phyloP scores from a whole-genome alignment of 64 coral and sea anemone genomes.

The Stylophora pistillata region DNA sequence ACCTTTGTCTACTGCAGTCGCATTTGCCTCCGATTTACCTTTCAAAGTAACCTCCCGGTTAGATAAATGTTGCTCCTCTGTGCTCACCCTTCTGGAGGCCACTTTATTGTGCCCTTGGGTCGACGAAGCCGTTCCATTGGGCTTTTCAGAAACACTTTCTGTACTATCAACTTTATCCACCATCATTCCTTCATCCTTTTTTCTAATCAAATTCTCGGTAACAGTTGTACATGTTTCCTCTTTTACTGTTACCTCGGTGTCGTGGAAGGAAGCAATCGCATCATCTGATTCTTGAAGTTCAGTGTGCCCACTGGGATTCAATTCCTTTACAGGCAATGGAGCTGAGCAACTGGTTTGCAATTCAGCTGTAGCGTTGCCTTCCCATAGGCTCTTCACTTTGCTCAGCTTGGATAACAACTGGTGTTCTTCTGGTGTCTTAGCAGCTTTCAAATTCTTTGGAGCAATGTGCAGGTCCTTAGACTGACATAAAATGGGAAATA shows the following conservation, averaged over 20 bases:
- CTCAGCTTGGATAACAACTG: conserved; percentile 48
- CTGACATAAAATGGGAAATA: not conserved
- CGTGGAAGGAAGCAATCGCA: not conserved
- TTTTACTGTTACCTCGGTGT: not conserved
- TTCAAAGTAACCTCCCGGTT: not conserved
- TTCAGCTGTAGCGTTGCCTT: not conserved
- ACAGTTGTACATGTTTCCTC: not conserved
- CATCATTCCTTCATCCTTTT: not conserved
- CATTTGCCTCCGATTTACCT: not conserved
- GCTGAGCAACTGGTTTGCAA: not conserved
- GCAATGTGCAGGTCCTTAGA: not conserved
- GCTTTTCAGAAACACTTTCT: not conserved
- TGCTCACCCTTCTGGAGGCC: too few species aligned
- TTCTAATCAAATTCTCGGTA: not conserved
- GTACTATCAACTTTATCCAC: not conserved
- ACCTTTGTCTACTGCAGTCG: not conserved
- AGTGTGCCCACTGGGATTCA: not conserved
- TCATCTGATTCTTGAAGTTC: not conserved
- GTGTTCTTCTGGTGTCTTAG: conserved; percentile 52
- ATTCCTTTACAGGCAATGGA: not conserved
- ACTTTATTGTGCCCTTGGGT: not conserved
- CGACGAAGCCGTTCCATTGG: not conserved
- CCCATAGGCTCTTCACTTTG: conserved; percentile 54
- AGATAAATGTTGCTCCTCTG: not conserved
- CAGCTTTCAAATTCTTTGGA: conserved; percentile 35